These are phyloP conservation scores for Anthonomus grandis DNA, from an alignment of 1,140 invertebrate species.

Conservation along the genomic window DNA sequence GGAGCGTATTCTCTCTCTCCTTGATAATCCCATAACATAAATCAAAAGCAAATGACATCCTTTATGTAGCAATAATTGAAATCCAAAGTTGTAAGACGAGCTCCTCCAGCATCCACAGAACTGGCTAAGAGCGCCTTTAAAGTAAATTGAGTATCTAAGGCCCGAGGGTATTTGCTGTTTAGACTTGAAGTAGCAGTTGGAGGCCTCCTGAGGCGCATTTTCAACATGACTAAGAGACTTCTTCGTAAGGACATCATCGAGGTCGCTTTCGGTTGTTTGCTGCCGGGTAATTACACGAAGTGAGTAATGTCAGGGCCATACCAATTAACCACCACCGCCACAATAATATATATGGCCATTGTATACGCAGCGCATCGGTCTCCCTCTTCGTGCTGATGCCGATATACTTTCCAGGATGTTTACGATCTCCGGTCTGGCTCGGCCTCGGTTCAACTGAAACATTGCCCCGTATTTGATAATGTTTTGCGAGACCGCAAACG, in stretches of 20 bases:
- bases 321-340: slow-evolving; percentile 40
- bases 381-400: slow-evolving; percentile 19
- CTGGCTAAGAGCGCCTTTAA: slow-evolving; percentile 15
- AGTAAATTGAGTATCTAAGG: slow-evolving; percentile 26
- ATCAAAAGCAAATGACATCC: slow-evolving; percentile 31
- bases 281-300: slow-evolving; percentile 47
- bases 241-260: slow-evolving; percentile 27
- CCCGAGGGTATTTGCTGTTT: slow-evolving; percentile 21
- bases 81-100: slow-evolving; percentile 26
- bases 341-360: slow-evolving; percentile 25
- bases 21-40: no score
- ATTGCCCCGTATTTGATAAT: slow-evolving; percentile 29
- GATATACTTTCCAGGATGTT: slow-evolving; percentile 25
- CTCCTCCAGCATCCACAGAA: no score
- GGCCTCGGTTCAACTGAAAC: slow-evolving; percentile 18
- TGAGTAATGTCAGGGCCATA: slow-evolving; percentile 44
- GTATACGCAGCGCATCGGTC: background rate
- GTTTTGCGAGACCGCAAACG: slow-evolving; percentile 29
- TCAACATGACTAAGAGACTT: slow-evolving; percentile 21
- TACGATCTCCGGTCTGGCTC: slow-evolving; percentile 21
- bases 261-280: slow-evolving; percentile 46
- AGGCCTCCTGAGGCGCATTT: slow-evolving; percentile 14
- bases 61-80: slow-evolving; percentile 31
- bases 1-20: no score
- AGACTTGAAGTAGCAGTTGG: slow-evolving; percentile 23